Conservation (phyloP, 2,797 vertebrate genomes). For the Galago senegalensis region DNA sequence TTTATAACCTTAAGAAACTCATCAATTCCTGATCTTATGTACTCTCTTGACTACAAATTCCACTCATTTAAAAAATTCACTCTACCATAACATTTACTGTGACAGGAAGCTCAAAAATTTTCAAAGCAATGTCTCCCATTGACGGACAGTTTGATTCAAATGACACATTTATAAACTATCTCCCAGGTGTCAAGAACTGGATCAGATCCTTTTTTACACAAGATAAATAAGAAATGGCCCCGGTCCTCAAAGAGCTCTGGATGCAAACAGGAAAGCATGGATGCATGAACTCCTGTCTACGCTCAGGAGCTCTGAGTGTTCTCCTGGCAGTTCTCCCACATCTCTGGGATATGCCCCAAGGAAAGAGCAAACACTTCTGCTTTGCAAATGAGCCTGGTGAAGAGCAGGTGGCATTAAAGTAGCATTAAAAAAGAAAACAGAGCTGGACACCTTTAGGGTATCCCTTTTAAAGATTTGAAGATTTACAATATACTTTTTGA, state of each 20-base stretch:
- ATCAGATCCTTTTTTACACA: neutral
- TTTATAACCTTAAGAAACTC: slow-evolving; percentile 65
- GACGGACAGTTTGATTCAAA: neutral
- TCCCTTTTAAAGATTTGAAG: neutral
- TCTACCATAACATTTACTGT: slow-evolving; percentile 38
- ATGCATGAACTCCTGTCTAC: neutral
- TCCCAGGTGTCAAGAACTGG: neutral
- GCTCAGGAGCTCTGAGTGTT: neutral
- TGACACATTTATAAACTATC: neutral
- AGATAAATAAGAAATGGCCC: neutral
- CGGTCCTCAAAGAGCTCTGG: neutral
- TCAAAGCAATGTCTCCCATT: slow-evolving; percentile 35
- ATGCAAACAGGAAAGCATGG: neutral
- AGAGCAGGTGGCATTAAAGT: neutral
- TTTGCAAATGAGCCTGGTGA: neutral
- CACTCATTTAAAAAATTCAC: slow-evolving; percentile 46
- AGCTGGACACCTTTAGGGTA: neutral
- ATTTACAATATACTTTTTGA: neutral
- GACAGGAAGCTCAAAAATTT: slow-evolving; percentile 42
- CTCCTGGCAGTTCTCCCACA: neutral
- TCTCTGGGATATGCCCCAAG: neutral
- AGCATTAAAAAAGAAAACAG: neutral
- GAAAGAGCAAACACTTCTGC: neutral
- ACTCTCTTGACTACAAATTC: slow-evolving; percentile 25
- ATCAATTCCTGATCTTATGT: slow-evolving; percentile 47